These are phyloP conservation scores for Polia nebulosa DNA, from an alignment of 2,888 invertebrate genomes.

Conservation along the genomic window DNA sequence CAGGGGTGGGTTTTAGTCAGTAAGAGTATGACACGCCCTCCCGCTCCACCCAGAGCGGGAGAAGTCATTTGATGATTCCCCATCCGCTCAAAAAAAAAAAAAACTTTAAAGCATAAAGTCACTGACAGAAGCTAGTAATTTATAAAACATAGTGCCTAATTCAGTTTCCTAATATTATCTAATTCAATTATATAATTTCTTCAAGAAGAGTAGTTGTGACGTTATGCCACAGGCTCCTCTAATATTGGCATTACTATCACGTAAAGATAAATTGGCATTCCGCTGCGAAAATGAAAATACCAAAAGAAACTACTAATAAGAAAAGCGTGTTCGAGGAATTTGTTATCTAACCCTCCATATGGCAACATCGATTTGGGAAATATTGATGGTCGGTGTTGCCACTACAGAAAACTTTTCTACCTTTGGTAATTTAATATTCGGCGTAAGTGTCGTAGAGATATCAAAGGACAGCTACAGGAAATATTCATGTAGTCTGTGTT, in stretches of 20 bases:
- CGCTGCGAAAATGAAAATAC: slow-evolving; percentile 34
- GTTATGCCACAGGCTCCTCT: slow-evolving; percentile 9
- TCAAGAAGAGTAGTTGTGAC: not conserved
- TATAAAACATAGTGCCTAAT: not conserved
- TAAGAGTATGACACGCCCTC: too few species aligned
- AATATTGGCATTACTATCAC: slow-evolving; percentile 37
- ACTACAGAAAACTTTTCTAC: slow-evolving; percentile 16
- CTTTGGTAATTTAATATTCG: slow-evolving; percentile 21
- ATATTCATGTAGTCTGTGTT: slow-evolving; percentile 12
- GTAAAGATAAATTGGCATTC: slow-evolving; percentile 50
- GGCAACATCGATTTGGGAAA: slow-evolving; percentile 30
- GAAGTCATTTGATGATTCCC: too few species aligned
- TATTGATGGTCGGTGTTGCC: slow-evolving; percentile 23
- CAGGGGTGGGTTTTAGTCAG: too few species aligned
- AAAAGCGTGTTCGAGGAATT: slow-evolving; percentile 28
- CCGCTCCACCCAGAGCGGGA: too few species aligned
- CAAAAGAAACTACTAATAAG: slow-evolving; percentile 44
- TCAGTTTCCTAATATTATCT: not conserved
- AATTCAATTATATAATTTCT: not conserved
- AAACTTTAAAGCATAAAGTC: too few species aligned
- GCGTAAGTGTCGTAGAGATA: slow-evolving; percentile 10
- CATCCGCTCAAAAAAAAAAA: too few species aligned
- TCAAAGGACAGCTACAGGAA: not conserved
- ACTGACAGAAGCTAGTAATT: not conserved
- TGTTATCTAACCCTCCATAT: slow-evolving; percentile 34